phyloP scores from a whole-genome alignment of 2,113 vertebrate species.

The Mastomys coucha region DNA sequence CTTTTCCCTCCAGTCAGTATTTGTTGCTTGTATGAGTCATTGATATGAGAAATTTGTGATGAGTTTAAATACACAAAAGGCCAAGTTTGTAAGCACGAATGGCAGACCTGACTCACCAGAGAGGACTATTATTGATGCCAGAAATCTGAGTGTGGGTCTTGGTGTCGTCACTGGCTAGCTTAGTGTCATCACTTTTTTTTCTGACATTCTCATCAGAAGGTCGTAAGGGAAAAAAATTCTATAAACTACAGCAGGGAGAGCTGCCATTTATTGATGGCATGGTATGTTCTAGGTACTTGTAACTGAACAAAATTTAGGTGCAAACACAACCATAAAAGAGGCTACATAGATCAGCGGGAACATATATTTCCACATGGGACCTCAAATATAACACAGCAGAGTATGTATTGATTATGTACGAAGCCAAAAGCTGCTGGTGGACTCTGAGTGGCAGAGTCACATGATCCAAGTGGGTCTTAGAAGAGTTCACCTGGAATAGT shows the following conservation, averaged over 20 bases:
- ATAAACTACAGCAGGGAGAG: background rate
- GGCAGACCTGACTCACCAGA: background rate
- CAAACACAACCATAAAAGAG: background rate
- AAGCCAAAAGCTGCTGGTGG: background rate
- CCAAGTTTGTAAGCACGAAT: background rate
- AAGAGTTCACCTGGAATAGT: background rate
- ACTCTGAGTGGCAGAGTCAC: background rate
- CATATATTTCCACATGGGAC: background rate
- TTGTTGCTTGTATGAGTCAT: background rate
- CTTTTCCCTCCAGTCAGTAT: background rate
- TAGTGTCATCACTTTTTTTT: background rate
- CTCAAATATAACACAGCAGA: background rate
- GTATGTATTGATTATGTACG: background rate
- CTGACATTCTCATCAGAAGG: background rate
- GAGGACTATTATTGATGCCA: background rate
- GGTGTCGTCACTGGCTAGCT: fast-evolving
- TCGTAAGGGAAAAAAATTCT: background rate
- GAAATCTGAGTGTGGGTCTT: background rate
- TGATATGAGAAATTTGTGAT: background rate
- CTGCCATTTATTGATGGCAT: background rate
- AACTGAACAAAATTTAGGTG: background rate
- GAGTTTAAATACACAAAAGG: background rate
- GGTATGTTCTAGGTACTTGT: background rate
- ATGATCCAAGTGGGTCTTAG: background rate
- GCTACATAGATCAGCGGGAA: background rate